phyloP scores from a whole-genome alignment of 1,140 invertebrate species.

The Pseudomyrmex concolor region DNA sequence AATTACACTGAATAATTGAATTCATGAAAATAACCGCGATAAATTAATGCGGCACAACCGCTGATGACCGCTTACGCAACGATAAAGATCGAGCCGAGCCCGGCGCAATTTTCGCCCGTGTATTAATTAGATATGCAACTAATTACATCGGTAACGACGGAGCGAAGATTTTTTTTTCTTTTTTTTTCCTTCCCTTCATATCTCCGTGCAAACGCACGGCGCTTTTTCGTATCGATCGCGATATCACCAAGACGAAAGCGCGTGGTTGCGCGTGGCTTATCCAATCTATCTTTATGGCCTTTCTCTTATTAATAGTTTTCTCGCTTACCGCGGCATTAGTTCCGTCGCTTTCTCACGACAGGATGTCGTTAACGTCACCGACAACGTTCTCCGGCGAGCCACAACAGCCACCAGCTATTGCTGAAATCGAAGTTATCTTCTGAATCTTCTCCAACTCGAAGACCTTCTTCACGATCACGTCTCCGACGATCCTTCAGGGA shows the following conservation, averaged over 20 bases:
- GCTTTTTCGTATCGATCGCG: conserved; percentile 32
- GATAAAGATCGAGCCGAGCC: conserved; percentile 52
- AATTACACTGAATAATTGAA: conserved; percentile 61
- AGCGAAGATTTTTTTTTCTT: not conserved
- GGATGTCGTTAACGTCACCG: conserved; percentile 51
- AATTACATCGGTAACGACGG: conserved; percentile 29
- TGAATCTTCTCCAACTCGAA: conserved; percentile 20
- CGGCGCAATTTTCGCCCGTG: conserved; percentile 52
- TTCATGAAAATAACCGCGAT: conserved; percentile 55
- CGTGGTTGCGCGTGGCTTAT: conserved; percentile 34
- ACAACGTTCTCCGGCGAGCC: conserved; percentile 22
- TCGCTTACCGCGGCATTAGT: conserved; percentile 51
- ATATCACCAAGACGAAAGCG: conserved; percentile 20
- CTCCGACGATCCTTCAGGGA: conserved; percentile 25
- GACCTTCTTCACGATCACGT: conserved; percentile 41
- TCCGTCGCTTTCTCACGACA: conserved; percentile 41
- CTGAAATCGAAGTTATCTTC: conserved; percentile 48
- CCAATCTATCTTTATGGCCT: conserved; percentile 51
- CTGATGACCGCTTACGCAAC: conserved; percentile 55
- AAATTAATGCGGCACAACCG: conserved; percentile 40
- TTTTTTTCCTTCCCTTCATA: not conserved
- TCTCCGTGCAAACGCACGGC: not conserved
- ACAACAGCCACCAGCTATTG: conserved; percentile 20
- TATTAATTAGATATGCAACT: conserved; percentile 59
- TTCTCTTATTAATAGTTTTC: conserved; percentile 59